phyloP scores from a whole-genome alignment of 2,797 vertebrate genomes.

The Cuniculus paca region DNA sequence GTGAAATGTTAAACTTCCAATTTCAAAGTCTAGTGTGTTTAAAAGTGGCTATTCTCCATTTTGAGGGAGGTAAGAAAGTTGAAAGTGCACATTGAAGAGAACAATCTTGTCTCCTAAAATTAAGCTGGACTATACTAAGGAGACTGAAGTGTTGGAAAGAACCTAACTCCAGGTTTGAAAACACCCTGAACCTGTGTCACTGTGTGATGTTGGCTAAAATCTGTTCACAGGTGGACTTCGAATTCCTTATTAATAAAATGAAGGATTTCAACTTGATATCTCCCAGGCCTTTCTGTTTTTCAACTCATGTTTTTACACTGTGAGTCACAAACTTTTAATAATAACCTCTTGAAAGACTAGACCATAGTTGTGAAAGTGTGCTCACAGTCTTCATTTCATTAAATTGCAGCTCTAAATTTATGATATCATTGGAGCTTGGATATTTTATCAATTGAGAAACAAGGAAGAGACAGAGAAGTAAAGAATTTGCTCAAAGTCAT shows the following conservation, averaged over 20 bases:
- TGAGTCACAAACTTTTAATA: background rate
- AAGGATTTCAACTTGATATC: background rate
- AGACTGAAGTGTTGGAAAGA: background rate
- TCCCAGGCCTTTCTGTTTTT: conserved; percentile 18
- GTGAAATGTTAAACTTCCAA: background rate
- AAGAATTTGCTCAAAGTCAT: background rate
- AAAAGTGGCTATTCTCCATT: background rate
- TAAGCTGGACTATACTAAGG: background rate
- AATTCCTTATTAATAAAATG: background rate
- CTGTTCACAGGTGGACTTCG: background rate
- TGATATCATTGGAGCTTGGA: background rate
- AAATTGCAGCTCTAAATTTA: background rate
- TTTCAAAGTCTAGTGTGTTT: background rate
- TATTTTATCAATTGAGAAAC: conserved; percentile 23
- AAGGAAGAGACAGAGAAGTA: background rate
- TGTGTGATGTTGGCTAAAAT: background rate
- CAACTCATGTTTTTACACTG: background rate
- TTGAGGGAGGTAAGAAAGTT: background rate
- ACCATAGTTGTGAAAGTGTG: background rate
- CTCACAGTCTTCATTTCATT: background rate
- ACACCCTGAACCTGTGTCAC: background rate
- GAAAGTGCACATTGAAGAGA: background rate
- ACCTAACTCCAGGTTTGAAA: background rate
- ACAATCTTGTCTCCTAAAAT: background rate
- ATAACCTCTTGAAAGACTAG: background rate